Base-by-base conservation (phyloP, 2,113 vertebrate genomes). In the Coptodon rendalli region DNA sequence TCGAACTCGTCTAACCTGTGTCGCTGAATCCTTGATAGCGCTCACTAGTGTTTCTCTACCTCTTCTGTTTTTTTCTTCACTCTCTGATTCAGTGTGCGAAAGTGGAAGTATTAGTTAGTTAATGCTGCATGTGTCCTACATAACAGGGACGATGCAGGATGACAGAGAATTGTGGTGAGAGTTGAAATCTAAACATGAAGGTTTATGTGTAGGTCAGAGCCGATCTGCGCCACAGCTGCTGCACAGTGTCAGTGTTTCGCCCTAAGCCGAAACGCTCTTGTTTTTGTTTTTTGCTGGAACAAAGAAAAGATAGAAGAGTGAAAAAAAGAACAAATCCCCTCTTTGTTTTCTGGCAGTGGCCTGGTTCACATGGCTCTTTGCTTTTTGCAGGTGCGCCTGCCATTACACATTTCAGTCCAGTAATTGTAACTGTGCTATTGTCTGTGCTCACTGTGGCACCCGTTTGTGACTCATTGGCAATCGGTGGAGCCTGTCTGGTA, bases 321-420 rank as follows among this genome's bases (percentile, higher is more conserved):
- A 76, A 83, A 84, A 68, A 61, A 22, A 53, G 36, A 59, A 68
- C 88, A 93, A 91, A 86, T 80, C 79, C 83, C 56, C 16, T 81
- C 90, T 91, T 93, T 93, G 89, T 94, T 83, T 90, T 71, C 22
- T 5, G 52, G 29, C 82, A 63, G 45, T 63, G 89, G 81, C 76
- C 89, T 16, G 50, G 45, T 71, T 85, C 82, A 50, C 83, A 50
- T 29, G 6, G 76, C 66, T 56, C 53, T 52, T 87, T 2, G 13
- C 43, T 89, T 85, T 91, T 92, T 90, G 66, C 80, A 92, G 91
- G 88, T 89, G 82, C 84, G 89, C 53, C 89, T 12, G 56, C 61
- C 29, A 48, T 80, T 36, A 24, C 53, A 57, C 80, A 43, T 73
- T 80, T 88, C 80, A 83, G 79, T 48, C 57, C 83, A 45, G 27